phyloP scores from a whole-genome alignment of 2,113 vertebrate genomes.

The Columbina picui region DNA sequence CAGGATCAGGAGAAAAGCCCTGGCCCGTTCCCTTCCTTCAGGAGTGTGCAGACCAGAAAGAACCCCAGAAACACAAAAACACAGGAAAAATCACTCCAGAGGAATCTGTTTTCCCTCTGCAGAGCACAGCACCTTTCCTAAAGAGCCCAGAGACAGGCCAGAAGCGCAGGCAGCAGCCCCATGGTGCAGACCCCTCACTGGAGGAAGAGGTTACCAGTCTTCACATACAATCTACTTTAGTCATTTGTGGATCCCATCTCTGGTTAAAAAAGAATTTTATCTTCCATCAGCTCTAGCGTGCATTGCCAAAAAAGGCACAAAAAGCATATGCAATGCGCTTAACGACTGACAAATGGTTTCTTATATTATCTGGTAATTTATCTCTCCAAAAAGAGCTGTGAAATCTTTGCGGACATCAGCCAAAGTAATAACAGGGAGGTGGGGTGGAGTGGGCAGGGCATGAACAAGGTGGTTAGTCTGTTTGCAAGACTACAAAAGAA shows the following conservation, averaged over 20 bases:
- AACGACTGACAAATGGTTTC: background rate
- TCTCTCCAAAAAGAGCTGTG: background rate
- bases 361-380: background rate
- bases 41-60: background rate
- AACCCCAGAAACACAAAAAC: conserved; percentile 1
- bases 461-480: background rate
- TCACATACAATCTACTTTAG: background rate
- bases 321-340: background rate
- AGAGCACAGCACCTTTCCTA: background rate
- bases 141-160: background rate
- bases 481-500: background rate
- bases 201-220: background rate
- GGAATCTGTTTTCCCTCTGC: background rate
- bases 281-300: background rate
- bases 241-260: fast-evolving
- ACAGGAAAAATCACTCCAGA: background rate
- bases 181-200: fast-evolving
- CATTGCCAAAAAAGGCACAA: conserved; percentile 7
- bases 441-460: background rate
- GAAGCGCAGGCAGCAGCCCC: background rate
- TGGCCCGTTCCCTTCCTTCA: background rate
- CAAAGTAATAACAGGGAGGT: background rate
- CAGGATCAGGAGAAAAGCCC: background rate
- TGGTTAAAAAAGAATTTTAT: background rate
- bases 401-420: background rate